Evolutionary conservation across 2,113 vertebrate species (phyloP).

Genomic region (Zapornia atra): DNA sequence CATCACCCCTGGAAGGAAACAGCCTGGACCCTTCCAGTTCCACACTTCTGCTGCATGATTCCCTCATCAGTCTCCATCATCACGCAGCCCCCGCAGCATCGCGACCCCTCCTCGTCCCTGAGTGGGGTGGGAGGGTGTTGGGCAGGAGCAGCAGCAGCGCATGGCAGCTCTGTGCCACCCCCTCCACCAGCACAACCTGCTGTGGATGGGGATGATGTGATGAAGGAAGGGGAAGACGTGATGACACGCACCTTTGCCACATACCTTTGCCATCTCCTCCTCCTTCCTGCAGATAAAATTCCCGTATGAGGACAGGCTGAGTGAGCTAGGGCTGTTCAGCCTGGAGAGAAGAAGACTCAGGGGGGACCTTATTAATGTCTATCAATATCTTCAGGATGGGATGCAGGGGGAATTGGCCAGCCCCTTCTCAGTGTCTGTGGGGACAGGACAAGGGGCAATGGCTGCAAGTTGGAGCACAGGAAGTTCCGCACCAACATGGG

Average conservation of each 20-base stretch:
- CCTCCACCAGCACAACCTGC: not conserved
- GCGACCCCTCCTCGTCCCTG: fast-evolving
- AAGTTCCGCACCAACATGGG: too few species aligned
- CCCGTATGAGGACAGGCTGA: too few species aligned
- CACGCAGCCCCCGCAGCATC: not conserved
- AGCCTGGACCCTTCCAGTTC: fast-evolving
- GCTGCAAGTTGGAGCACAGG: too few species aligned
- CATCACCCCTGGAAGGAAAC: not conserved
- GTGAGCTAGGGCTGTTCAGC: too few species aligned
- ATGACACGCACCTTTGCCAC: fast-evolving
- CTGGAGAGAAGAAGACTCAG: too few species aligned
- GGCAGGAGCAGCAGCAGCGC: not conserved
- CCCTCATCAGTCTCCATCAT: not conserved
- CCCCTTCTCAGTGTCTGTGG: too few species aligned
- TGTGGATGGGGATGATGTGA: fast-evolving
- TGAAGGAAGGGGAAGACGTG: not conserved
- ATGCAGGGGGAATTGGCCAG: too few species aligned
- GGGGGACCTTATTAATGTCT: too few species aligned
- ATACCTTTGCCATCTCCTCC: too few species aligned
- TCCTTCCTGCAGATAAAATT: too few species aligned
- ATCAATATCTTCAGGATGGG: too few species aligned
- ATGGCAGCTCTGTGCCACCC: not conserved
- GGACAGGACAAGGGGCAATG: too few species aligned
- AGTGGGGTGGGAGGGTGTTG: fast-evolving
- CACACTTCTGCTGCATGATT: fast-evolving